Evolutionary conservation across 2,113 vertebrate genomes (phyloP), one percentile per base, ranked within the genome.

Genomic region (Diadophis punctatus): DNA sequence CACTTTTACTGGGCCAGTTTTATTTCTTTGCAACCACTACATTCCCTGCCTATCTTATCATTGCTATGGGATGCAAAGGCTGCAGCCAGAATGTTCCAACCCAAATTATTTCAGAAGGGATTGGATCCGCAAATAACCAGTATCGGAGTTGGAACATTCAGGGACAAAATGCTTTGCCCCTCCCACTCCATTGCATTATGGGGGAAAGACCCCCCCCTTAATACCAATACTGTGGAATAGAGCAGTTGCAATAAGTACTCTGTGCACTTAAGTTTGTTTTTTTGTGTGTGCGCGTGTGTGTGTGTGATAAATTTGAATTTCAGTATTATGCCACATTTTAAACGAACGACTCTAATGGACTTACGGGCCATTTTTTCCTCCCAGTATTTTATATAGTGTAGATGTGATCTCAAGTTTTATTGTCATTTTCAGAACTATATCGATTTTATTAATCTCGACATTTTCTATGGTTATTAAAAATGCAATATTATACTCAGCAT

Each of bases 371-470:
- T 95, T 97, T 94, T 95, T 93, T 27, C 2, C 46, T 1, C 53
- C 95, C 97, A 96, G 96, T 97, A 97, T 98, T 98, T 97, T 97
- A 86, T 97, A 96, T 97, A 95, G 94, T 94, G 96, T 96, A 88
- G 95, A 92, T 89, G 94, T 95, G 93, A 92, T 93, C 92, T 93
- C 74, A 88, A 91, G 25, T 93, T 96, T 93, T 96, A 96, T 89
- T 93, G 95, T 93, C 96, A 96, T 96, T 96, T 95, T 95, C 96
- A 94, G 53, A 90, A 91, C 51, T 96, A 88, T 97, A 93, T 95
- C 95, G 93, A 90, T 96, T 96, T 96, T 96, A 94, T 96, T 97
- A 96, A 93, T 92, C 91, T 97, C 95, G 95, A 92, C 96, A 93
- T 96, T 97, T 96, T 85, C 96, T 74, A 93, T 95, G 89, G 89